Percentiles rank a stretch among this genome's conserved stretches.
These are phyloP conservation scores for Mionectes olivaceus DNA, from an alignment of 2,797 vertebrate species.

Conservation along the genomic window DNA sequence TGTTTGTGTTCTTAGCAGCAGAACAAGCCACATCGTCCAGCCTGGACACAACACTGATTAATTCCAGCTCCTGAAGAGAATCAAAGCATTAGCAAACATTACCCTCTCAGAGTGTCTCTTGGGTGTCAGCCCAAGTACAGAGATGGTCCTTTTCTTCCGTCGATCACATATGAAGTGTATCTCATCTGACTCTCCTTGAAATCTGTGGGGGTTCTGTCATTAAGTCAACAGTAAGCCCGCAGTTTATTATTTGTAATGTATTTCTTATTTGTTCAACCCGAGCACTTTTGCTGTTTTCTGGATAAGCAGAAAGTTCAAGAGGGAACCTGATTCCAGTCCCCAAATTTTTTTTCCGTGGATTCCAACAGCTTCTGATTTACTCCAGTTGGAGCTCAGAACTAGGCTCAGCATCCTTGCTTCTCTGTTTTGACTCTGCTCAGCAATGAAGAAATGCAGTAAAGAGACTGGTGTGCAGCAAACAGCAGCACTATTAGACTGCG, in stretches of 20 bases:
- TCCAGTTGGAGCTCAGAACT: background rate
- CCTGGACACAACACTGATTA: background rate
- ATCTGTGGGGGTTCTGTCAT: background rate
- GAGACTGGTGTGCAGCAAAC: background rate
- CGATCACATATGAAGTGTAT: background rate
- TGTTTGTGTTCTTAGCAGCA: background rate
- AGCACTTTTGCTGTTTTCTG: background rate
- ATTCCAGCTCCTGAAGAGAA: background rate
- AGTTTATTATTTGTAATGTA: slow-evolving; percentile 30
- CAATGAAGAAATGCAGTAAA: background rate
- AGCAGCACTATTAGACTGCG: slow-evolving; percentile 3
- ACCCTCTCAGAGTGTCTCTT: background rate
- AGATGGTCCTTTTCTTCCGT: background rate
- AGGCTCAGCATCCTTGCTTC: background rate
- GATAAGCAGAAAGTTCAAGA: slow-evolving; percentile 20
- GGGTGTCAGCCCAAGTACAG: background rate
- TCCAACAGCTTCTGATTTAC: background rate
- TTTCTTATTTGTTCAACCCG: slow-evolving; percentile 46
- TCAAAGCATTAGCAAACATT: background rate
- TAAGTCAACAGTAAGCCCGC: slow-evolving; percentile 2
- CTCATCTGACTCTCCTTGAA: slow-evolving; percentile 5
- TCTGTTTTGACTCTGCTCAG: background rate
- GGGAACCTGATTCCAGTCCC: background rate
- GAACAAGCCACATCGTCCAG: background rate
- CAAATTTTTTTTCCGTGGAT: background rate